Evolutionary conservation across 2,888 invertebrate genomes (phyloP).

Genomic region (Pseudococcus longispinus): DNA sequence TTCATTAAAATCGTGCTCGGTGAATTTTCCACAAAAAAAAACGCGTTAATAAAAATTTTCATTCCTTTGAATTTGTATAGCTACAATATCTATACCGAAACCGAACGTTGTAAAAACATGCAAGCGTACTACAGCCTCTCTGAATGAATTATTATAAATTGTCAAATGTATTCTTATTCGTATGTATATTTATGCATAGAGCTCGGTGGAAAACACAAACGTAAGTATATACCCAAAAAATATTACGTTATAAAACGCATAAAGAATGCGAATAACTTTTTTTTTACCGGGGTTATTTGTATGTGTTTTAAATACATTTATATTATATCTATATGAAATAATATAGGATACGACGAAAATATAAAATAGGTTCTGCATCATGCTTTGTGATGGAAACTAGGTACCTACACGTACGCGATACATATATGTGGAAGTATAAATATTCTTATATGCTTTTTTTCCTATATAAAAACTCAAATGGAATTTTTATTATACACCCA

Average conservation of each 20-base stretch:
- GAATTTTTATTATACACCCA: neutral
- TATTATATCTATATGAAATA: neutral
- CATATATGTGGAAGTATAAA: neutral
- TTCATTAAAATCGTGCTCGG: neutral
- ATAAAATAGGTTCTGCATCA: neutral
- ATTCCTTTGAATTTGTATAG: neutral
- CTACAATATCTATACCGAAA: neutral
- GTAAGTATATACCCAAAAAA: neutral
- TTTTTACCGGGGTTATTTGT: neutral
- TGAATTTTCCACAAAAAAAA: neutral
- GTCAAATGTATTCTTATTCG: neutral
- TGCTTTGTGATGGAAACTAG: conserved; percentile 14
- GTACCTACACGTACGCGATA: neutral
- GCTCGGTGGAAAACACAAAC: neutral
- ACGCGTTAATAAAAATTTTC: neutral
- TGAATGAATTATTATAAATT: conserved; percentile 19
- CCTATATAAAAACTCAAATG: neutral
- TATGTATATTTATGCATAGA: neutral
- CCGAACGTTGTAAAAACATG: neutral
- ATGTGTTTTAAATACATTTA: conserved; percentile 17
- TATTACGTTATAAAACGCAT: neutral
- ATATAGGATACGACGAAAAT: neutral
- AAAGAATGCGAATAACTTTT: conserved; percentile 14
- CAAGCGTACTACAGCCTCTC: neutral
- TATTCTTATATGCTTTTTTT: neutral